Evolutionary conservation across 2,797 vertebrate genomes (phyloP), one percentile per base, ranked within the genome.

Genomic region (Telmatherina bonti): DNA sequence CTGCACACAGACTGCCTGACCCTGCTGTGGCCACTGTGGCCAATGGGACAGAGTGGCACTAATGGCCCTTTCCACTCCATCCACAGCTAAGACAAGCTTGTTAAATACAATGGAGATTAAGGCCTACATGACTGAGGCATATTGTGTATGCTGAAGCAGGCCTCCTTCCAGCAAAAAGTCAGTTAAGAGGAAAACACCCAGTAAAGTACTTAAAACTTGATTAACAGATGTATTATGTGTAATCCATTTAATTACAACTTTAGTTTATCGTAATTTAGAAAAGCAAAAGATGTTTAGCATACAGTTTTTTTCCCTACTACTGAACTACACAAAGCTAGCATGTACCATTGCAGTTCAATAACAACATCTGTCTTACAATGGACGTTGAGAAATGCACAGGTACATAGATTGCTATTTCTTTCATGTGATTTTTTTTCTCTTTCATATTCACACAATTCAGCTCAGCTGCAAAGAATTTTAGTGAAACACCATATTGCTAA

Each of bases 1-100:
- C 64, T 82, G 71, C 20, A 49, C 43, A 76, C 62, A 74, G n/a
- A 30, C 7, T 9, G 47, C 22, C 45, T 74, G 81, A 80, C 82
- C 74, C 80, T 58, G 38, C 67, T 67, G 62, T 56, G 67, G 78
- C 68, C 70, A 62, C 57, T 26, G 45, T 13, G 56, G 68, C 64
- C 75, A 68, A 43, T 54, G 58, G 62, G 72, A 66, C 15, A 77
- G 45, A n/a, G 54, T 67, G 31, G 35, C 56, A 64, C 53, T 62
- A 63, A 77, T 64, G 47, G 43, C n/a, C 45, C 45, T 51, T 27
- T 35, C 63, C 45, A 47, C 43, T 45, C 22, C 31, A 45, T 68
- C 22, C 64, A 60, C 7, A 36, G 65, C 61, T 76, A 70, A 45
- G 70, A 68, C 6, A 41, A 70, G 70, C 67, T 27, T 52, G 41